Evolutionary conservation across 1,140 invertebrate species (phyloP).

Genomic region (Trachymyrmex septentrionalis): DNA sequence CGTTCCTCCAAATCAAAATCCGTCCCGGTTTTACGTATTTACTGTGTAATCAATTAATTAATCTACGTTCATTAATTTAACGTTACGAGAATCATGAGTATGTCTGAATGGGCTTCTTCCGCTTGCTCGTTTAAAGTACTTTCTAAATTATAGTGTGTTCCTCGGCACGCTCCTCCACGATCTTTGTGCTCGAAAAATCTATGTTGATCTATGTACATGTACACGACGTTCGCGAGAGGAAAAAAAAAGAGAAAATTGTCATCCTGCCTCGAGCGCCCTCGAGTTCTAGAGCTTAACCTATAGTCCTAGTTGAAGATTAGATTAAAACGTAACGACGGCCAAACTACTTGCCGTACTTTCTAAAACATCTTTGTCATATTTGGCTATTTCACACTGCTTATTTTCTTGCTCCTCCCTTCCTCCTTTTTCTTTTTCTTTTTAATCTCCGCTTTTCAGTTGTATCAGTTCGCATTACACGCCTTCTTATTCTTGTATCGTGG

Average conservation of each 20-base stretch:
- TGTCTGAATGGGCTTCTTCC: constrained; percentile 68
- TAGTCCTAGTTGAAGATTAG: constrained; percentile 57
- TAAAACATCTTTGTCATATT: constrained; percentile 81
- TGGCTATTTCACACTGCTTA: constrained; percentile 79
- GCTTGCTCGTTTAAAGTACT: constrained; percentile 36
- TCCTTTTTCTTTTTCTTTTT: constrained; percentile 27
- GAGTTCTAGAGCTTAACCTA: constrained; percentile 41
- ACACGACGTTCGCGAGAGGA: constrained; percentile 42
- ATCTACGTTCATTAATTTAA: constrained; percentile 79
- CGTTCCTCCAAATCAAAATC: not conserved
- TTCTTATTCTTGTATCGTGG: constrained; percentile 49
- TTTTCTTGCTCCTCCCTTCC: constrained; percentile 4
- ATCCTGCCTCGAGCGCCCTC: constrained; percentile 22
- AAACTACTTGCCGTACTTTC: constrained; percentile 56
- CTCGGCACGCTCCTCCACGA: constrained; percentile 59
- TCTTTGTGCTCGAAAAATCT: constrained; percentile 76
- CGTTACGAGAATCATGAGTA: constrained; percentile 81
- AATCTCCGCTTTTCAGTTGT: constrained; percentile 4
- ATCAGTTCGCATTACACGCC: constrained; percentile 43
- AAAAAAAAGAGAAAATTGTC: constrained; percentile 34
- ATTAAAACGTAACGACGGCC: constrained; percentile 75
- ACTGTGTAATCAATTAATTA: constrained; percentile 55
- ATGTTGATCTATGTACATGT: constrained; percentile 56
- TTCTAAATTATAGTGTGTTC: constrained; percentile 55
- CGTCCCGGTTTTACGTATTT: constrained; percentile 38